Evolutionary conservation across 1,140 invertebrate species (phyloP), one percentile per base, ranked within the genome.

Genomic region (Platyura marginata): DNA sequence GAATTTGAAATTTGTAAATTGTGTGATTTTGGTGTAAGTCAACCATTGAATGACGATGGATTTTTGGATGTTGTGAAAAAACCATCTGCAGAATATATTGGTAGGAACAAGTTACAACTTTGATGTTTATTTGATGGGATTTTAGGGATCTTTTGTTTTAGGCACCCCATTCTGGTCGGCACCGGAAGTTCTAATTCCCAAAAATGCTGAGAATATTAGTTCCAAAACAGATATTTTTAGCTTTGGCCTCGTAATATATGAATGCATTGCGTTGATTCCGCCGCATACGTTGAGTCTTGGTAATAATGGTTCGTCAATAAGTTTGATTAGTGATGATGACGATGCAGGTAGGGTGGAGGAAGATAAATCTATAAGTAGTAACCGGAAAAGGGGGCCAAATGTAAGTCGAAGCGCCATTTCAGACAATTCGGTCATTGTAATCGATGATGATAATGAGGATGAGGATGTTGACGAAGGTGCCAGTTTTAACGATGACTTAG

Each of bases 21-120:
- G 3, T 88, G 85, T 59, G 85, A 90, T 57, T 90, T 89, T 68
- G 84, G 85, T 16, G 81, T 85, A 11, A 75, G 77, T 22, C 46
- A 87, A 41, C 75, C 75, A 3, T 50, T 89, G 2, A 75, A 75
- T 38, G 60, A 75, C 44, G 65, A 77, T 51, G 71, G 81, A 4
- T 62, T 66, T 29, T 49, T 81, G 13, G 69, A 77, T 48, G 65
- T 61, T 22, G 57, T 61, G 13, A 73, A 68, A 44, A 55, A 58
- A 46, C 50, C 51, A 4, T 48, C 63, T 18, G 48, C 52, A 41
- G 50, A 52, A 32, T 81, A 67, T 69, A 65, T 72, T 42, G 65
- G 59, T 57, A n/a, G n/a, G n/a, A n/a, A n/a, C n/a, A n/a, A n/a
- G n/a, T n/a, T n/a, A n/a, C n/a, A n/a, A n/a, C 67, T 47, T 47